Evolutionary conservation across 1,140 invertebrate genomes (phyloP).

Genomic region (Caenorhabditis elegans): WBcel235 BX284603.4:3913501-3914000

Average conservation of each 20-base stretch:
- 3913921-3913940: conserved; percentile 53
- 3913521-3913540: too few relatives aligned
- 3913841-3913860: conserved; percentile 63
- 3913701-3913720: conserved; percentile 64
- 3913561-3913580: too few relatives aligned
- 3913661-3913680: conserved; percentile 56
- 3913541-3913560: too few relatives aligned
- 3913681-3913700: conserved; percentile 62
- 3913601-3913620: too few relatives aligned
- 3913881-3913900: background rate
- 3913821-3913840: conserved; percentile 53
- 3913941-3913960: conserved; percentile 66
- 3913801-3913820: conserved; percentile 61
- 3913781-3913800: conserved; percentile 63
- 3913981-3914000: conserved; percentile 64
- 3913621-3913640: background rate
- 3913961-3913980: conserved; percentile 61
- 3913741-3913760: conserved; percentile 42
- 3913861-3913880: conserved; percentile 64
- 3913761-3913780: conserved; percentile 49
- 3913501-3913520: too few relatives aligned
- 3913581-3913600: too few relatives aligned
- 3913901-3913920: background rate
- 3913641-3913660: background rate
- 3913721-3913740: conserved; percentile 54